Percentiles rank a stretch among this genome's conserved stretches.
These are phyloP conservation scores for Motacilla alba DNA, from an alignment of 2,113 vertebrate species.

Conservation along the genomic window DNA sequence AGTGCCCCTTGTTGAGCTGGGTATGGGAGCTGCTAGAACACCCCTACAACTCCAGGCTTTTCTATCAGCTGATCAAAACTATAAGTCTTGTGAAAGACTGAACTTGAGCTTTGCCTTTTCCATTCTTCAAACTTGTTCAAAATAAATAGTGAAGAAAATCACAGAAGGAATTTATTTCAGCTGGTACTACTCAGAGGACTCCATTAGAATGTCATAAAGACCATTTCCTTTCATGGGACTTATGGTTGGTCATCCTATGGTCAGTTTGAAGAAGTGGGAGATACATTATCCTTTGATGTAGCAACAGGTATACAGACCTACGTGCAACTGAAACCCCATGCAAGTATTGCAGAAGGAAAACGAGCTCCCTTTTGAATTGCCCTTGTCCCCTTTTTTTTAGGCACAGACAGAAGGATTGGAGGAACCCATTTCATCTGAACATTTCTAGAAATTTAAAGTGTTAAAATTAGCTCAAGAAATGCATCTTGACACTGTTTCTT, in stretches of 20 bases:
- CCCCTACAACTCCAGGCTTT: not conserved
- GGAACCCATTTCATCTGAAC: not conserved
- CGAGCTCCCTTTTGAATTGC: not conserved
- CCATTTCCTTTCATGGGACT: not conserved
- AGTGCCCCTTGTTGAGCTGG: not conserved
- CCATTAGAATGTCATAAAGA: not conserved
- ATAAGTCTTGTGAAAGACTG: not conserved
- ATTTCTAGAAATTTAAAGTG: not conserved
- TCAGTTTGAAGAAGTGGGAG: not conserved
- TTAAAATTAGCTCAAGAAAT: not conserved
- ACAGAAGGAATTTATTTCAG: not conserved
- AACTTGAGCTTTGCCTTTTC: not conserved
- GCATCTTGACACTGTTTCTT: not conserved
- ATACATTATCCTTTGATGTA: not conserved
- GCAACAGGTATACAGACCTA: not conserved
- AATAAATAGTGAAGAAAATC: not conserved
- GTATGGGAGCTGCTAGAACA: not conserved
- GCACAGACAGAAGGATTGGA: not conserved
- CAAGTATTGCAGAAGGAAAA: not conserved
- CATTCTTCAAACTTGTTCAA: not conserved
- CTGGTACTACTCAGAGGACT: not conserved
- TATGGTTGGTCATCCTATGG: not conserved
- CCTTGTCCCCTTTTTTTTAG: not conserved
- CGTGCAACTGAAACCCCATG: not conserved
- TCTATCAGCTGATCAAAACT: not conserved